These are phyloP conservation scores for Lucinisca nassula DNA, from an alignment of 2,888 invertebrate genomes.

Conservation along the genomic window DNA sequence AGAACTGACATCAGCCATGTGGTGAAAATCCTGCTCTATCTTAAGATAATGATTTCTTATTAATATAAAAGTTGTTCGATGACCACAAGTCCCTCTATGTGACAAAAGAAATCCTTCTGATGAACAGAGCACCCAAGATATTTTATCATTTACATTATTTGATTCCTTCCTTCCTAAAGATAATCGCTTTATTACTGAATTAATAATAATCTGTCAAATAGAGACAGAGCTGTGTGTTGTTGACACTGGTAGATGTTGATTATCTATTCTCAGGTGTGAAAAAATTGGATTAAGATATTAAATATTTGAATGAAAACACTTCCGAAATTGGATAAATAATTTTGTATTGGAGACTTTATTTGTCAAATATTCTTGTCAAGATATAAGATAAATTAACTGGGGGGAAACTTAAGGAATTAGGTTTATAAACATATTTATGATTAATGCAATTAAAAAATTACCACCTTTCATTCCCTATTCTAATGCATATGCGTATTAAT, in stretches of 20 bases:
- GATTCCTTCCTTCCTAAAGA: background rate
- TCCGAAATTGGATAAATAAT: constrained; percentile 4
- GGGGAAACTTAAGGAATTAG: too few species aligned
- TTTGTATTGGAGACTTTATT: background rate
- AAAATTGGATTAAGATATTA: constrained; percentile 6
- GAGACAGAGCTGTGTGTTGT: constrained; percentile 50
- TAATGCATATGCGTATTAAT: too few species aligned
- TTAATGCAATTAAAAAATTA: too few species aligned
- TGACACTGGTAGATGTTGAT: constrained; percentile 10
- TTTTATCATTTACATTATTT: background rate
- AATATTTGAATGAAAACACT: constrained; percentile 3
- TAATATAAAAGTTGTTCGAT: too few species aligned
- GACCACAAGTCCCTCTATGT: background rate
- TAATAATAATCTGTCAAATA: constrained; percentile 60
- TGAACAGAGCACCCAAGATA: background rate
- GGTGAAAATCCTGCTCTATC: too few species aligned
- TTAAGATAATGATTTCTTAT: too few species aligned
- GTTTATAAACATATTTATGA: too few species aligned
- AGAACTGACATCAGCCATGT: too few species aligned
- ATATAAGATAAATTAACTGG: constrained; percentile 9
- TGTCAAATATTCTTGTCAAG: background rate
- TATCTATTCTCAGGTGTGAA: constrained; percentile 11
- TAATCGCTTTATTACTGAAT: constrained; percentile 48
- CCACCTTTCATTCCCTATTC: too few species aligned
- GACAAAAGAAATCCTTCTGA: background rate